Evolutionary conservation across 2,888 invertebrate genomes (phyloP).

Genomic region (Teinopalpus imperialis): DNA sequence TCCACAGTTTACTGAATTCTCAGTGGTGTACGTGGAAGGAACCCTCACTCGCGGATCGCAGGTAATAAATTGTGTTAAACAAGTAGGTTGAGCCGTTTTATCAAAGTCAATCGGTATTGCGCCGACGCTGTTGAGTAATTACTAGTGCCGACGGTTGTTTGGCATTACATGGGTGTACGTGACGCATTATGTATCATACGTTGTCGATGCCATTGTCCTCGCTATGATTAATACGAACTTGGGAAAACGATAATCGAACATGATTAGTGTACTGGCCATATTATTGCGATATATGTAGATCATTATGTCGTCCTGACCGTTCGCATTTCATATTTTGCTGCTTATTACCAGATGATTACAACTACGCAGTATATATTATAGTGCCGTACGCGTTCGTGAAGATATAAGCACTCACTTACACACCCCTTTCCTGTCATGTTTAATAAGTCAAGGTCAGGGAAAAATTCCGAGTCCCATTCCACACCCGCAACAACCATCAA

Average conservation of each 20-base stretch:
- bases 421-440: no score
- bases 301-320: no score
- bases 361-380: no score
- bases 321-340: no score
- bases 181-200: constrained; percentile 32
- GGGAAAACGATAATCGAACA: constrained; percentile 1
- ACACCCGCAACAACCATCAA: no score
- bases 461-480: no score
- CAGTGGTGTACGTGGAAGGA: constrained; percentile 46
- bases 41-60: constrained; percentile 65
- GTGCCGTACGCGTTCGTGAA: no score
- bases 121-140: constrained; percentile 73
- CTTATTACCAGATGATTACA: no score
- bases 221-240: constrained; percentile 14
- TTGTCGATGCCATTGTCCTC: constrained; percentile 5
- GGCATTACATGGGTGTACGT: constrained; percentile 31
- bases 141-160: constrained; percentile 40
- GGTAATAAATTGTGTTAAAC: constrained; percentile 81
- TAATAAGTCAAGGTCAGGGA: no score
- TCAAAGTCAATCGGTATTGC: constrained; percentile 79
- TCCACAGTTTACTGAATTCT: constrained; percentile 8
- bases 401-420: no score
- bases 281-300: not conserved
- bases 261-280: not conserved
- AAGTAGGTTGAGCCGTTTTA: constrained; percentile 80